These are phyloP conservation scores for Aphrophora alni DNA, from an alignment of 2,888 invertebrate species.

Conservation along the genomic window DNA sequence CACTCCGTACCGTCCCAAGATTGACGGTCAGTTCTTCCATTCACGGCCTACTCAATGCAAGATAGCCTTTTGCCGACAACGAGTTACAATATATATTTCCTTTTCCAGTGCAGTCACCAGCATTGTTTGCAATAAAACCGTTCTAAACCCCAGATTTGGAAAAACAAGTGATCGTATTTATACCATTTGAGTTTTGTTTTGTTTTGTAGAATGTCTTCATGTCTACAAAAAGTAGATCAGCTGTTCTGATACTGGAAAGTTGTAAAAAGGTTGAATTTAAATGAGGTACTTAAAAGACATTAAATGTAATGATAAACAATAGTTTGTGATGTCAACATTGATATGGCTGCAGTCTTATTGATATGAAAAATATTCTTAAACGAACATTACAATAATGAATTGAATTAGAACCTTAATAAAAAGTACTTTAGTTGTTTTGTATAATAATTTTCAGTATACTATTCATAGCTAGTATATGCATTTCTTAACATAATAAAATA, in stretches of 20 bases:
- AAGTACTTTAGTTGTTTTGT: no score
- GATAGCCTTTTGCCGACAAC: not conserved
- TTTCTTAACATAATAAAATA: no score
- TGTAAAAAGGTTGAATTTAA: not conserved
- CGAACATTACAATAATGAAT: no score
- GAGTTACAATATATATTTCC: not conserved
- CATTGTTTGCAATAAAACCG: not conserved
- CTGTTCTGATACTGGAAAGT: not conserved
- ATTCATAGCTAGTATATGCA: no score
- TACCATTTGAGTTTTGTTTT: not conserved
- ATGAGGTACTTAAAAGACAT: not conserved
- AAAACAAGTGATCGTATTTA: not conserved
- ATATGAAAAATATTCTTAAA: no score
- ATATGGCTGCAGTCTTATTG: no score
- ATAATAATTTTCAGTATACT: no score
- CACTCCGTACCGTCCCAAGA: no score
- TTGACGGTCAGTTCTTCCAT: not conserved
- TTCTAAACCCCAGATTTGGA: not conserved
- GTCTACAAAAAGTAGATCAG: conserved; percentile 2
- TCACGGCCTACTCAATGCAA: not conserved
- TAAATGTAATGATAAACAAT: not conserved
- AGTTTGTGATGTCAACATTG: not conserved
- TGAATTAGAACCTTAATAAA: no score
- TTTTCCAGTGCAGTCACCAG: not conserved
- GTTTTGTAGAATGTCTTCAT: not conserved